These are phyloP conservation scores for Paramormyrops hopkinsi DNA, from an alignment of 2,797 vertebrate genomes.

Conservation along the genomic window DNA sequence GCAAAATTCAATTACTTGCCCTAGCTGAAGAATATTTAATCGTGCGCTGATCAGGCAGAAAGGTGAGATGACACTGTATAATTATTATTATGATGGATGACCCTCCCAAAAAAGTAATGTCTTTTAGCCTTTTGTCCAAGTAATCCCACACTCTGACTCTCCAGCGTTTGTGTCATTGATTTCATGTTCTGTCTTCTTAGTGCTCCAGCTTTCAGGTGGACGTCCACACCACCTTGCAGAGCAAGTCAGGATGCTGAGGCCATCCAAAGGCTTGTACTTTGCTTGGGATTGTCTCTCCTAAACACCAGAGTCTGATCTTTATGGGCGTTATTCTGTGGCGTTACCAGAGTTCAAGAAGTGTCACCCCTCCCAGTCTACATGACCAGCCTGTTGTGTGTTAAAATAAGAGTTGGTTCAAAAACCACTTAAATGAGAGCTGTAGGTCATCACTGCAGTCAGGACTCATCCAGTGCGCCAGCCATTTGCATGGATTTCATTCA, in stretches of 20 bases:
- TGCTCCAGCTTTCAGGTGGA: neutral
- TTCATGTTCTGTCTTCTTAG: neutral
- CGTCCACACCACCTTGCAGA: neutral
- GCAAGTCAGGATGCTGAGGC: neutral
- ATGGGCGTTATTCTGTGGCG: neutral
- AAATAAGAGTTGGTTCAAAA: neutral
- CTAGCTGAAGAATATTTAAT: conserved; percentile 45
- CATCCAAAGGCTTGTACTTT: neutral
- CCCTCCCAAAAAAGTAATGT: conserved; percentile 29
- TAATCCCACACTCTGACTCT: neutral
- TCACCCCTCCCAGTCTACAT: neutral
- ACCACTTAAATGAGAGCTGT: neutral
- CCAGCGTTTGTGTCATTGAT: neutral
- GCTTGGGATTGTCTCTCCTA: conserved; percentile 5
- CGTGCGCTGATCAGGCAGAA: conserved; percentile 43
- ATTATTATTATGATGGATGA: conserved; percentile 49
- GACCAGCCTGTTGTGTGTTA: neutral
- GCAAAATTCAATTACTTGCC: conserved; percentile 48
- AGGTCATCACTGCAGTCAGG: no score
- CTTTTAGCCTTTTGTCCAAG: conserved; percentile 27
- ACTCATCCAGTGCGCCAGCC: no score
- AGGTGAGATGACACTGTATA: conserved; percentile 46
- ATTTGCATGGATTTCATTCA: neutral
- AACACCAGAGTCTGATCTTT: neutral
- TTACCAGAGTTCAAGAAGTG: neutral